Evolutionary conservation across 2,113 vertebrate genomes (phyloP).

Genomic region (Hystrix cristata): DNA sequence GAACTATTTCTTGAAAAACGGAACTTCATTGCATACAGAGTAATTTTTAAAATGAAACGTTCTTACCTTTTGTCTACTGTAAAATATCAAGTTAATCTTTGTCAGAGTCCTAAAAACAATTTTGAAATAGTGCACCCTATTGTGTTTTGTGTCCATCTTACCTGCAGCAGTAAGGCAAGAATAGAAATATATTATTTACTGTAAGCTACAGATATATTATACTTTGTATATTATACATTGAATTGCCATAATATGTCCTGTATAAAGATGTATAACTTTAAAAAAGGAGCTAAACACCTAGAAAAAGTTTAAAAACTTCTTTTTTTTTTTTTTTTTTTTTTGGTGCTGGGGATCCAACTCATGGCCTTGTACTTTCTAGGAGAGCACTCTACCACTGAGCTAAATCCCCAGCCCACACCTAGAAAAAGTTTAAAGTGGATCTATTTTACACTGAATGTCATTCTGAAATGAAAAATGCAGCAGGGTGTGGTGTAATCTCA

Average conservation of each 20-base stretch:
- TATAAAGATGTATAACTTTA: not conserved
- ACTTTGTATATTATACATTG: not conserved
- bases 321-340: no score
- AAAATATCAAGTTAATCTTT: slow-evolving; percentile 44
- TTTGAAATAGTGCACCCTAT: slow-evolving; percentile 18
- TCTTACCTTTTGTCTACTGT: slow-evolving; percentile 16
- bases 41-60: slow-evolving; percentile 8
- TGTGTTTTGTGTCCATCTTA: slow-evolving; percentile 27
- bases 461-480: not conserved
- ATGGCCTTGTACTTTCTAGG: no score
- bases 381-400: no score
- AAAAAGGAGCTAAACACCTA: not conserved
- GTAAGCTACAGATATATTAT: not conserved
- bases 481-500: not conserved
- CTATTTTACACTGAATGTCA: not conserved
- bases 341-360: no score
- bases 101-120: not conserved
- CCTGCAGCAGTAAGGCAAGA: not conserved
- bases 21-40: slow-evolving; percentile 7
- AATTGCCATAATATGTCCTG: not conserved
- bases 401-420: no score
- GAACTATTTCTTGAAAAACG: slow-evolving; percentile 68
- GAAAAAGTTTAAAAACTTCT: not conserved
- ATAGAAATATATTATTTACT: slow-evolving; percentile 24
- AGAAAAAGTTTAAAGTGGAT: not conserved